Percentiles rank a stretch among this genome's conserved stretches.
These are phyloP conservation scores for Actenoides hombroni DNA, from an alignment of 2,113 vertebrate genomes.

Conservation along the genomic window DNA sequence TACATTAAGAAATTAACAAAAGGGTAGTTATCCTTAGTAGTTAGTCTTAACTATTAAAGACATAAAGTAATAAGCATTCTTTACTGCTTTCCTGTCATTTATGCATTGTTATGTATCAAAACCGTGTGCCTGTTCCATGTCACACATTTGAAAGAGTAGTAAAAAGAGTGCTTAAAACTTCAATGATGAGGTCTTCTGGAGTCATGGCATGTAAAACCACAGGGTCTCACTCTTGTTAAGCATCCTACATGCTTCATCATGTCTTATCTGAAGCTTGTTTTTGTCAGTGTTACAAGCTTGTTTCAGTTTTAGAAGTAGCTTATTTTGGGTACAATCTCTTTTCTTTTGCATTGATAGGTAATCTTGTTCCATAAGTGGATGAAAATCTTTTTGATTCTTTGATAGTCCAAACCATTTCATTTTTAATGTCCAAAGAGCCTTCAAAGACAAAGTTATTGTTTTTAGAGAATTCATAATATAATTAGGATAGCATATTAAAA, in stretches of 20 bases:
- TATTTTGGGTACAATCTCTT: background rate
- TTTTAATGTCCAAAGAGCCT: background rate
- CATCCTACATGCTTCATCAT: background rate
- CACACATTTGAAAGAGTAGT: background rate
- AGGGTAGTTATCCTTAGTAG: background rate
- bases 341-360: background rate
- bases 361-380: background rate
- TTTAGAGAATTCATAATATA: background rate
- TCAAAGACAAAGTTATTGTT: background rate
- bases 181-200: background rate
- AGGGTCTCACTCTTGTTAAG: background rate
- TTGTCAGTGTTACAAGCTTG: background rate
- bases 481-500: background rate
- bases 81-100: background rate
- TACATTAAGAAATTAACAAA: background rate
- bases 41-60: background rate
- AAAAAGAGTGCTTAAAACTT: background rate
- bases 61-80: background rate
- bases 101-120: background rate
- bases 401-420: fast-evolving
- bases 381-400: background rate
- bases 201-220: background rate
- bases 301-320: background rate
- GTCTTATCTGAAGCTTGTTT: background rate
- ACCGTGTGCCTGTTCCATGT: background rate